Evolutionary conservation across 2,797 vertebrate genomes (phyloP).

Genomic region (Mallotus villosus): DNA sequence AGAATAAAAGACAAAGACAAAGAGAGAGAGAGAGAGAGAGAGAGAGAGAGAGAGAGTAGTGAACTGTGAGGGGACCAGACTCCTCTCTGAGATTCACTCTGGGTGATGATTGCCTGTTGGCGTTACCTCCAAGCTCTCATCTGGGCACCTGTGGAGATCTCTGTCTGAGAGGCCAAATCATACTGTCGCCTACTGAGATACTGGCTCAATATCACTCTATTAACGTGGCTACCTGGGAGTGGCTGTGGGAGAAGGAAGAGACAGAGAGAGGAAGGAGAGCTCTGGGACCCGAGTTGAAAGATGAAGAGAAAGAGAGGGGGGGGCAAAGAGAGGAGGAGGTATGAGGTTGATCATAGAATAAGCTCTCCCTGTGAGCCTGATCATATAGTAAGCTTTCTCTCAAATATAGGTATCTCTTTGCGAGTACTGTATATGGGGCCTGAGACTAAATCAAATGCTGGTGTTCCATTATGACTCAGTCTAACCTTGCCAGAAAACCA

Average conservation of each 20-base stretch:
- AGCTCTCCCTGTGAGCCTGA: no score
- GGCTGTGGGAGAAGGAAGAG: neutral
- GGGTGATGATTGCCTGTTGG: conserved; percentile 58
- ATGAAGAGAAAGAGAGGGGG: neutral
- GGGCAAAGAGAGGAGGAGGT: neutral
- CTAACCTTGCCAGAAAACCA: no score
- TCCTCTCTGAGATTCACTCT: conserved; percentile 47
- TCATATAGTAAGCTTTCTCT: no score
- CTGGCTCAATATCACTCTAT: neutral
- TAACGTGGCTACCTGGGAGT: conserved; percentile 4
- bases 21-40: conserved; percentile 28
- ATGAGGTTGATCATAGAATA: neutral
- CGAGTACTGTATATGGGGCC: no score
- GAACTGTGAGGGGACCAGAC: conserved; percentile 6
- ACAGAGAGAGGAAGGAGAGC: no score
- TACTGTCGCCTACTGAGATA: neutral
- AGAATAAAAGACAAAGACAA: conserved; percentile 12
- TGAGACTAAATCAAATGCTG: no score
- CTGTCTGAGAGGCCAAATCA: neutral
- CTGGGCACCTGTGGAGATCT: conserved; percentile 37
- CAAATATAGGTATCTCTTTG: no score
- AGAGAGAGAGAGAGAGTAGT: neutral
- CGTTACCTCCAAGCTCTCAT: conserved; percentile 59
- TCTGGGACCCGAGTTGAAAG: neutral
- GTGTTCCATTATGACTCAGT: no score